These are phyloP conservation scores for Habrosyne pyritoides DNA, from an alignment of 2,888 invertebrate species.

Conservation along the genomic window DNA sequence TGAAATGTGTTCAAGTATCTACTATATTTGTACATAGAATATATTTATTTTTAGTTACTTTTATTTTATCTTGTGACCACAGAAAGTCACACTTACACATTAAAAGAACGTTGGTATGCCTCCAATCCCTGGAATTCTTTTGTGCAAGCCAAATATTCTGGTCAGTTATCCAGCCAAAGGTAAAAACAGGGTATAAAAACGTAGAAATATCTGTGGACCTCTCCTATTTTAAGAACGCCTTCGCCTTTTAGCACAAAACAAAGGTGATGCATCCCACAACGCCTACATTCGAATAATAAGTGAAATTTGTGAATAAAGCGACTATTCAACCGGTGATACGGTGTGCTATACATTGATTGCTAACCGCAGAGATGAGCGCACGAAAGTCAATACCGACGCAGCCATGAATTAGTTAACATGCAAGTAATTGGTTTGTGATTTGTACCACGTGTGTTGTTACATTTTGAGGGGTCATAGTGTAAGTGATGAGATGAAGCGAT, in stretches of 20 bases:
- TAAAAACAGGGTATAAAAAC: not conserved
- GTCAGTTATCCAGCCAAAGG: not conserved
- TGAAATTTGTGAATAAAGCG: slow-evolving; percentile 31
- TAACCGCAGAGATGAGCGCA: slow-evolving; percentile 13
- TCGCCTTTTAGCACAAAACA: not conserved
- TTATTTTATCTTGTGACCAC: not conserved
- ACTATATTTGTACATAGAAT: too few relatives aligned
- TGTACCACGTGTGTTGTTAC: slow-evolving; percentile 39
- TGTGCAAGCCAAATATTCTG: slow-evolving; percentile 1
- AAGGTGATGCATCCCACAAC: slow-evolving; percentile 16
- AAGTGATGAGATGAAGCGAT: slow-evolving; percentile 3
- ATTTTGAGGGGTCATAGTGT: slow-evolving; percentile 19
- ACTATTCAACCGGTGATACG: slow-evolving; percentile 26
- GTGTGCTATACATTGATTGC: slow-evolving; percentile 28
- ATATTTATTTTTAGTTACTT: too few relatives aligned
- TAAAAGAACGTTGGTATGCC: not conserved
- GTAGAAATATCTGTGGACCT: not conserved
- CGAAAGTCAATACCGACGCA: slow-evolving; percentile 21
- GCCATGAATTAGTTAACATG: slow-evolving; percentile 38
- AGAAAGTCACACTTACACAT: not conserved
- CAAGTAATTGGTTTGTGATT: slow-evolving; percentile 54
- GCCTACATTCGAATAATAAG: slow-evolving; percentile 29
- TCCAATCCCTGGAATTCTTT: not conserved
- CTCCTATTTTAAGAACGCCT: not conserved
- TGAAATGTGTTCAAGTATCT: too few relatives aligned